A percentile compares a stretch with the other conserved stretches of the same genome.
These are phyloP conservation scores for Scotopteryx bipunctaria DNA, from an alignment of 2,888 invertebrate species.

Conservation along the genomic window DNA sequence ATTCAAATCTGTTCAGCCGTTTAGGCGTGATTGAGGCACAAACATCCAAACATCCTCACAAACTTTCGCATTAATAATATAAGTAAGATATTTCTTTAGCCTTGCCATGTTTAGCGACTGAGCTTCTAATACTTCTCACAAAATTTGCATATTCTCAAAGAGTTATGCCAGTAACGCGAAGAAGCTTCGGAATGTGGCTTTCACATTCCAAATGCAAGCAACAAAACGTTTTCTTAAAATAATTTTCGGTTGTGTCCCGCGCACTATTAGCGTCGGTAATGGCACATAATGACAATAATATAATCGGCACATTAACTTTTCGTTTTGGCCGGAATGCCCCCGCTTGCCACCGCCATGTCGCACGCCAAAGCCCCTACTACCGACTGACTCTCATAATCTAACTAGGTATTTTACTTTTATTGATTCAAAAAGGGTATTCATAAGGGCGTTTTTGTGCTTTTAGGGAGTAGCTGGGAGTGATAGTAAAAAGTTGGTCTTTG, in stretches of 20 bases:
- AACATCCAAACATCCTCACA: too few species aligned
- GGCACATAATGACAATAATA: conserved; percentile 74
- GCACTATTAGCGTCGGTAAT: conserved; percentile 74
- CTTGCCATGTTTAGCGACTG: too few species aligned
- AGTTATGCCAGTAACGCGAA: conserved; percentile 7
- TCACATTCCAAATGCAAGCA: conserved; percentile 63
- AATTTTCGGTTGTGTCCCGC: conserved; percentile 64
- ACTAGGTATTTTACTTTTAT: too few species aligned
- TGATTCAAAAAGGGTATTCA: too few species aligned
- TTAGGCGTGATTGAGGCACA: too few species aligned
- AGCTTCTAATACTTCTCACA: too few species aligned
- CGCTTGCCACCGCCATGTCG: conserved; percentile 37
- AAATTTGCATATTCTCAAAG: neutral
- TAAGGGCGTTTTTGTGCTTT: too few species aligned
- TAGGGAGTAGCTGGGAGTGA: too few species aligned
- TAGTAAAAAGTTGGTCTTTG: too few species aligned
- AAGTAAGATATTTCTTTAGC: too few species aligned
- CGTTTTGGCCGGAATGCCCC: conserved; percentile 29
- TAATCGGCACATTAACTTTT: conserved; percentile 66
- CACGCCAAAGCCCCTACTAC: conserved; percentile 25
- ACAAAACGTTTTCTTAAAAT: conserved; percentile 61
- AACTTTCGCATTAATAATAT: too few species aligned
- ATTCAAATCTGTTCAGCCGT: too few species aligned
- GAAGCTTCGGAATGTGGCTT: conserved; percentile 46
- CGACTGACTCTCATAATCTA: neutral